Evolutionary conservation across 2,888 invertebrate genomes (phyloP), one percentile per base, ranked within the genome.

Genomic region (Drosophila algonquin): DNA sequence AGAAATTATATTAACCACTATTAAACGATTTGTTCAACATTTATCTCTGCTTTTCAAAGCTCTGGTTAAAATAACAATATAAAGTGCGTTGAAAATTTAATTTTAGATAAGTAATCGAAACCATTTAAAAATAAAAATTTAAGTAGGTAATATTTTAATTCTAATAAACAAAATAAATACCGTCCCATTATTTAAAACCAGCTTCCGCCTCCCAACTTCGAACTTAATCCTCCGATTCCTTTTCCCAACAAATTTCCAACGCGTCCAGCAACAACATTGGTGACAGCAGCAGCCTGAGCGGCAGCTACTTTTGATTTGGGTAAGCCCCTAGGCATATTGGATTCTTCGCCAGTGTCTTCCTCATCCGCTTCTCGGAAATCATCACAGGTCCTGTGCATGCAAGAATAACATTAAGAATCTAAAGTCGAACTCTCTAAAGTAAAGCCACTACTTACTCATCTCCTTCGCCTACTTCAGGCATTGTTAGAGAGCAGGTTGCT

Each of bases 221-320:
- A 96, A 90, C 97, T 96, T 89, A 98, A 94, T 90, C 97, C 97
- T 79, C 97, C 97, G 88, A 98, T 95, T 80, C 97, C 96, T 91
- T 97, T 97, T 59, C 97, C 97, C 88, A 97, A 96, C 92, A 97
- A 96, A 93, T 96, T 97, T 85, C 97, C 97, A 89, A 98, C 95
- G 93, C 96, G 94, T 62, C 97, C 97, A 76, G 97, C 97, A 77
- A 97, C 91, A 57, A 90, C 90, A 63, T 90, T 90, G 63, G 90
- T 90, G 16, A 90, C 90, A 47, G 90, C 91, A 47, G 92, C 90
- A 61, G 92, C 89, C 77, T 90, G 89, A 63, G 92, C 90, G 40
- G 90, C 90, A 61, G 89, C 90, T 18, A 87, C 85, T 80, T 92
- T 92, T 51, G 90, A 86, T 69, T 90, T 91, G 61, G 91, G 90